Base-by-base conservation (phyloP, 2,113 vertebrate genomes). In the Indri indri region DNA sequence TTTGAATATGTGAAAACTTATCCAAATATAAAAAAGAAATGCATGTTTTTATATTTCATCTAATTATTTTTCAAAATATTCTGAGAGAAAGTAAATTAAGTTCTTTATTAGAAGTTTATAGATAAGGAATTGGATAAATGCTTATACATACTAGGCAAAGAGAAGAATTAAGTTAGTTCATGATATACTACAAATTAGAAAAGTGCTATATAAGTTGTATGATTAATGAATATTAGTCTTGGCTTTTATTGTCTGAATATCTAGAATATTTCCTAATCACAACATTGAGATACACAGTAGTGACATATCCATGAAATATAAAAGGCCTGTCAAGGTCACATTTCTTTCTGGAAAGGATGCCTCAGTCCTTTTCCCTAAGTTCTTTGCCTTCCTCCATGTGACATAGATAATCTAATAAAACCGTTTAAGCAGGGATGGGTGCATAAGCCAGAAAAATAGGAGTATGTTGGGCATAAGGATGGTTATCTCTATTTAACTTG, bases 1-100 rank as follows among this genome's bases (percentile, higher is more conserved):
- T 88, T 87, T 89, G 42, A 90, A 86, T 94, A 92, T 40, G 10
- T 90, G 92, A 88, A 68, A 84, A 32, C 77, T 88, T 92, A 40
- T 27, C 3, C 25, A 90, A 90, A 93, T 23, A 40, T 30, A 40
- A 61, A 85, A 82, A 73, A 59, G 17, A 70, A 82, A 73, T 34
- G 82, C 6, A 79, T 73, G 42, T 91, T 79, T 74, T 91, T 83
- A 77, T 89, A 83, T 84, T 37, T 63, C 50, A 65, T 93, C 20
- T 85, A 88, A 94, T 82, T 74, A 91, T 81, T 90, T 96, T 95
- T 88, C 20, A 65, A 93, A 95, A 80, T 94, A 81, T 42, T 5
- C 61, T 93, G 54, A 65, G 2, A 59, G 16, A 74, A 84, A 82
- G 27, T 82, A 17, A 86, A 73, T 80, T 8, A 87, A 86, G 12